phyloP scores from a whole-genome alignment of 92 coral and sea anemone species.

The Meandrina meandrites region DNA sequence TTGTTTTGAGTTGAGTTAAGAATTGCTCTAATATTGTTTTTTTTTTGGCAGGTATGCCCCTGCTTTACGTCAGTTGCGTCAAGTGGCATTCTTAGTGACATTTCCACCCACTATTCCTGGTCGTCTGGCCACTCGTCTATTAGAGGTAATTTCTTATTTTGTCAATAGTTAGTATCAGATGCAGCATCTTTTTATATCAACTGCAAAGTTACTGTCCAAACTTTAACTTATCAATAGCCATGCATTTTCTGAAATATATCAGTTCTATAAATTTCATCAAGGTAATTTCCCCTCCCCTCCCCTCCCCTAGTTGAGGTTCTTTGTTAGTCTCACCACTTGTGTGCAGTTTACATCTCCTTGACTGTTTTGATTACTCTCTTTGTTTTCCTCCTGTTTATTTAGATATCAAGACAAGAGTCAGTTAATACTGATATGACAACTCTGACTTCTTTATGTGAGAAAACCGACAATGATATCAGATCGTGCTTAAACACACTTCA shows the following conservation, averaged over 20 bases:
- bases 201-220: background rate
- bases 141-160: conserved; percentile 63
- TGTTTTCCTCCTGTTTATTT: background rate
- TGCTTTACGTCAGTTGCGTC: conserved; percentile 90
- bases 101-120: conserved; percentile 94
- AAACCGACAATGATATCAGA: conserved; percentile 94
- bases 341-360: background rate
- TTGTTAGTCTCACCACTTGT: background rate
- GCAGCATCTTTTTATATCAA: background rate
- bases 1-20: background rate
- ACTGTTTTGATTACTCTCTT: background rate
- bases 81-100: conserved; percentile 82
- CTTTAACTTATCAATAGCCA: background rate
- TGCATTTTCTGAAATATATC: background rate
- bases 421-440: conserved; percentile 92
- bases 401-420: conserved; percentile 85
- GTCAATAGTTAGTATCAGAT: background rate
- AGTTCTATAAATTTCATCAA: background rate
- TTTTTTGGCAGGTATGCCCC: conserved; percentile 81
- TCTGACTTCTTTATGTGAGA: conserved; percentile 85
- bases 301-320: too few species aligned
- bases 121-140: conserved; percentile 77
- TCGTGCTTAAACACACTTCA: conserved; percentile 96
- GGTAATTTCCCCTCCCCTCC: background rate
- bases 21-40: background rate